These are phyloP conservation scores for Entosphenus tridentatus DNA, from an alignment of 2,113 vertebrate species.

Conservation along the genomic window DNA sequence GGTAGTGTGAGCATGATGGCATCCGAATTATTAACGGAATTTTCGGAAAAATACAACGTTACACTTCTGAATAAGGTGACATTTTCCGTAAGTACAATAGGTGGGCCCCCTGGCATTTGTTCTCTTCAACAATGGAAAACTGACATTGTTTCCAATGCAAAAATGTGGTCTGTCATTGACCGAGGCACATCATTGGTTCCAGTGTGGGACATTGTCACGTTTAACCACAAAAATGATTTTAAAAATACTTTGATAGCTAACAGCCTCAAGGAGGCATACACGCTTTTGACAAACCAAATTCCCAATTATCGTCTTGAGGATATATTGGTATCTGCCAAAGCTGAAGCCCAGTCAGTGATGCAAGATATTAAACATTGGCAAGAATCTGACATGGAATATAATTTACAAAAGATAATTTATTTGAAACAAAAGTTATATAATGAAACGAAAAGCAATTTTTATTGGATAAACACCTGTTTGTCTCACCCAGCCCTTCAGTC, in stretches of 20 bases:
- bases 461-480: too few relatives aligned
- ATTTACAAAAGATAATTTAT: too few relatives aligned
- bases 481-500: too few relatives aligned
- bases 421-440: too few relatives aligned
- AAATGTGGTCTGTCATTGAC: slow-evolving; percentile 22
- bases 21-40: not conserved
- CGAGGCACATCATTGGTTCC: slow-evolving; percentile 17
- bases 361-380: too few relatives aligned
- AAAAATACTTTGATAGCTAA: slow-evolving; percentile 5
- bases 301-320: too few relatives aligned
- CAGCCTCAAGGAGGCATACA: slow-evolving; percentile 12
- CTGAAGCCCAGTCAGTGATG: too few relatives aligned
- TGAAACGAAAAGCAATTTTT: too few relatives aligned
- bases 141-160: slow-evolving; percentile 15
- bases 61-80: slow-evolving; percentile 9
- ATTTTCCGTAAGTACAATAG: slow-evolving; percentile 13
- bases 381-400: too few relatives aligned
- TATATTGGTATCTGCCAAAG: too few relatives aligned
- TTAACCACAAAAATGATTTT: slow-evolving; percentile 18
- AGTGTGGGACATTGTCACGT: slow-evolving; percentile 20
- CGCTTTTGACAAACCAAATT: not conserved
- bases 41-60: rapidly evolving
- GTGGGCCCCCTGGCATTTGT: slow-evolving; percentile 16
- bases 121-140: slow-evolving; percentile 17
- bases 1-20: slow-evolving; percentile 12